Evolutionary conservation across 2,113 vertebrate genomes (phyloP).

Genomic region (Glaucomys volans): DNA sequence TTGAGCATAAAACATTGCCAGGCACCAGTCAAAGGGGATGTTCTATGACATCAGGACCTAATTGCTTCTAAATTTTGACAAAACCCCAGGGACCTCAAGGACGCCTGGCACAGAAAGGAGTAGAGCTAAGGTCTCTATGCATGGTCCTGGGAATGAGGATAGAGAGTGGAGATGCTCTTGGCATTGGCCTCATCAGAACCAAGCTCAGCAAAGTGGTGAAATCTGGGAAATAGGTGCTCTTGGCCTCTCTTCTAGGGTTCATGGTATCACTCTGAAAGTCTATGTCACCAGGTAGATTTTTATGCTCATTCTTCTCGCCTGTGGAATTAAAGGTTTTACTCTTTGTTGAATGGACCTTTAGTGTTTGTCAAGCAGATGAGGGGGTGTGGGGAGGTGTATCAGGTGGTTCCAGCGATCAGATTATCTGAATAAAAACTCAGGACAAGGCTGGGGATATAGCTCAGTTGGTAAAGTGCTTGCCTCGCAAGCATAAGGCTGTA

Average conservation of each 20-base stretch:
- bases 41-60: not conserved
- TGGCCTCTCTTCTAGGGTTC: not conserved
- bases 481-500: too few species aligned
- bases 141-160: not conserved
- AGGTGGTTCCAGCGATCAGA: not conserved
- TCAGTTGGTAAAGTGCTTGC: too few species aligned
- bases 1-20: not conserved
- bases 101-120: not conserved
- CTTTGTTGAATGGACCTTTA: slow-evolving; percentile 9
- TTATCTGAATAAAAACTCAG: slow-evolving; percentile 8
- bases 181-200: not conserved
- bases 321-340: not conserved
- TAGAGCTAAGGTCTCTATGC: not conserved
- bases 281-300: not conserved
- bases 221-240: not conserved
- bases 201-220: not conserved
- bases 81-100: not conserved
- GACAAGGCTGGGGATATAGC: too few species aligned
- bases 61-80: not conserved
- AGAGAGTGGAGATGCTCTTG: not conserved
- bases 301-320: not conserved
- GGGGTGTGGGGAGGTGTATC: not conserved
- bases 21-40: not conserved
- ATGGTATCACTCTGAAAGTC: not conserved
- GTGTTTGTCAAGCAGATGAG: not conserved